Evolutionary conservation across 2,113 vertebrate genomes (phyloP).

Genomic region (human (Homo sapiens)): DNA sequence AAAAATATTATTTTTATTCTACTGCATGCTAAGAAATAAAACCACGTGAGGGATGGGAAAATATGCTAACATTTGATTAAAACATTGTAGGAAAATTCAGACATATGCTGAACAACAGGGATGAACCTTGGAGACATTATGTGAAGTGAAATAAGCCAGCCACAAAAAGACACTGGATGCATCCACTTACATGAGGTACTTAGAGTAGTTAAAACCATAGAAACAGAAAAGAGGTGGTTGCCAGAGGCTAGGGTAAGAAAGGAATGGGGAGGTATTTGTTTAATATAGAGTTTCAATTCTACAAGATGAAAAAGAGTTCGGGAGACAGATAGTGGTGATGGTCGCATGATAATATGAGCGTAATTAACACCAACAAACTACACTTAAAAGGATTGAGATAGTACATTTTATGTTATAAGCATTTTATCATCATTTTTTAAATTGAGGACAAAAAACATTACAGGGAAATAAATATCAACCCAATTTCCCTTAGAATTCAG

Average conservation of each 20-base stretch:
- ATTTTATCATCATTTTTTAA: background rate
- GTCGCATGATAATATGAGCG: background rate
- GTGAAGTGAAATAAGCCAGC: background rate
- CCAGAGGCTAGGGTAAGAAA: background rate
- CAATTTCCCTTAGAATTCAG: constrained; percentile 31
- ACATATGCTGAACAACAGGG: background rate
- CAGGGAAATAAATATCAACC: background rate
- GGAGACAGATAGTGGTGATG: background rate
- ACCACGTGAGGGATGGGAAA: background rate
- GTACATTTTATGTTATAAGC: background rate
- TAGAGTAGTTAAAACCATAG: background rate
- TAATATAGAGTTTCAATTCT: background rate
- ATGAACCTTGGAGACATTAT: background rate
- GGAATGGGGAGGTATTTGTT: background rate
- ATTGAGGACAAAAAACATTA: background rate
- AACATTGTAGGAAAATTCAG: background rate
- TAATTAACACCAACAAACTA: background rate
- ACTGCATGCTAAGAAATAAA: background rate
- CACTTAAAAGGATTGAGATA: background rate
- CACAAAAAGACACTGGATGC: background rate
- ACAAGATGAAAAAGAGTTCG: background rate
- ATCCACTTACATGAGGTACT: background rate
- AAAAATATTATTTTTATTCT: background rate
- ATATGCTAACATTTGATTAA: constrained; percentile 41
- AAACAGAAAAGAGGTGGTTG: background rate